A percentile compares a stretch with the other conserved stretches of the same genome.
phyloP scores from a whole-genome alignment of 2,113 vertebrate species.

The Mesocricetus auratus region DNA sequence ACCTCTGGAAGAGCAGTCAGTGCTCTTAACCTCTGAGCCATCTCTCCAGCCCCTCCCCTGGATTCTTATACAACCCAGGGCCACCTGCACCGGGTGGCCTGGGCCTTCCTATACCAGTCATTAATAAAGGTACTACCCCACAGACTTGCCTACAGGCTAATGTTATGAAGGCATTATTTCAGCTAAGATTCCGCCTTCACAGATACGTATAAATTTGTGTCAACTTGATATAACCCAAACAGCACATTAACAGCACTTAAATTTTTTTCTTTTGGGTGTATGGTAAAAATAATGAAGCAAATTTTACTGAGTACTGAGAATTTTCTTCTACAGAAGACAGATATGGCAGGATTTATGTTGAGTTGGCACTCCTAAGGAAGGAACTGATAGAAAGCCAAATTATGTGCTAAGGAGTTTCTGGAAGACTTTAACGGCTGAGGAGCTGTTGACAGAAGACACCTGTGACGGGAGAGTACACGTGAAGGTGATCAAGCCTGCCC shows the following conservation, averaged over 20 bases:
- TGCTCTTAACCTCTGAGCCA: no score
- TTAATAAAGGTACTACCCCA: neutral
- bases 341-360: neutral
- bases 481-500: neutral
- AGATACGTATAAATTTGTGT: neutral
- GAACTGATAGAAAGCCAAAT: neutral
- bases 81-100: neutral
- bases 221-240: neutral
- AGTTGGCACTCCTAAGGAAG: neutral
- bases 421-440: neutral
- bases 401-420: neutral
- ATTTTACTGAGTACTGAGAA: neutral
- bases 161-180: neutral
- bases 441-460: neutral
- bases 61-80: neutral
- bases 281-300: neutral
- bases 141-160: neutral
- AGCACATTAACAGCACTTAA: neutral
- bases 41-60: no score
- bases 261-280: neutral
- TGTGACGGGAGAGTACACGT: neutral
- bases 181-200: neutral
- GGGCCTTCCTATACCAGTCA: neutral
- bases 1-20: no score
- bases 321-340: neutral